Evolutionary conservation across 2,888 invertebrate species (phyloP).

Genomic region (Syrista parreyssii): DNA sequence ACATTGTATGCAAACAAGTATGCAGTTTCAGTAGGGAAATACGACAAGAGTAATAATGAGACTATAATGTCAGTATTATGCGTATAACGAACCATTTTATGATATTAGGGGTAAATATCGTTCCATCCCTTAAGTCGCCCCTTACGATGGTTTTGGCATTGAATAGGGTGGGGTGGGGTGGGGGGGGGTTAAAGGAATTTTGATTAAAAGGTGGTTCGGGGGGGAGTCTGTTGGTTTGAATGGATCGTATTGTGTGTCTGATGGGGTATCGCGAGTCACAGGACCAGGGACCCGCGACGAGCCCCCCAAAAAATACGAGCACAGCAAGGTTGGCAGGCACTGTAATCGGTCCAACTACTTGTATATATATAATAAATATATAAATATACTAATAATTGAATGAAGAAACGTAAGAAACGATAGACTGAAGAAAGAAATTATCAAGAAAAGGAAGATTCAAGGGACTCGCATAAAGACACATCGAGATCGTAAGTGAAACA

Average conservation of each 20-base stretch:
- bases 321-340: slow-evolving; percentile 60
- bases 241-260: neutral
- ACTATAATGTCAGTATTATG: slow-evolving; percentile 17
- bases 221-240: neutral
- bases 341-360: slow-evolving; percentile 52
- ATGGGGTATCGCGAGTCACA: neutral
- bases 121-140: slow-evolving; percentile 48
- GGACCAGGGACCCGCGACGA: slow-evolving; percentile 34
- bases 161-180: slow-evolving; percentile 46
- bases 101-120: slow-evolving; percentile 23
- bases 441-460: slow-evolving; percentile 12
- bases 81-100: slow-evolving; percentile 13
- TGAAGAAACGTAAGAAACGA: slow-evolving; percentile 41
- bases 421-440: slow-evolving; percentile 32
- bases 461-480: slow-evolving; percentile 18
- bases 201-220: neutral
- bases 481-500: slow-evolving; percentile 19
- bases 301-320: slow-evolving; percentile 54
- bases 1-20: neutral
- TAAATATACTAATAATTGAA: slow-evolving; percentile 23
- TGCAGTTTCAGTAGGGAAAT: slow-evolving; percentile 12
- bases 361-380: neutral
- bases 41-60: neutral
- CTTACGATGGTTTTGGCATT: slow-evolving; percentile 31
- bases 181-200: slow-evolving; percentile 35